These are phyloP conservation scores for Gila robusta DNA, from an alignment of 2,797 vertebrate species.

Conservation along the genomic window DNA sequence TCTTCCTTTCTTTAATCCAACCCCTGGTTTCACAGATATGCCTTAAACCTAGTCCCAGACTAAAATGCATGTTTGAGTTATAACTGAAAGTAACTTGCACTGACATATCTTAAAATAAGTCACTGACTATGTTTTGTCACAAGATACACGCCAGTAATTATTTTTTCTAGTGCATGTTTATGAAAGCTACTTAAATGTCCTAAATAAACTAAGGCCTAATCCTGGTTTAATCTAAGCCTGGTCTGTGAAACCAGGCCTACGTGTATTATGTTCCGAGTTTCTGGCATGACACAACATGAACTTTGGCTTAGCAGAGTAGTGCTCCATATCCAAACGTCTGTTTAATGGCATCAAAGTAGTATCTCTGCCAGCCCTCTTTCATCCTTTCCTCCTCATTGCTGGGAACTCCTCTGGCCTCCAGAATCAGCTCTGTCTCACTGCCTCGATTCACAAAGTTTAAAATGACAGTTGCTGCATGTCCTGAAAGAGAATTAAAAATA, in stretches of 20 bases:
- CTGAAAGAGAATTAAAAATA: constrained; percentile 69
- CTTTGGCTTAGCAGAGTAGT: constrained; percentile 77
- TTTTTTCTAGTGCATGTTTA: not conserved
- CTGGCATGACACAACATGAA: not conserved
- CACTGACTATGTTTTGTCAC: not conserved
- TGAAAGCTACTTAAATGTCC: not conserved
- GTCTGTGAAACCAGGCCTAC: no score
- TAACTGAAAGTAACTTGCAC: not conserved
- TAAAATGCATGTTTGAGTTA: not conserved
- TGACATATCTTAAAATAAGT: no score
- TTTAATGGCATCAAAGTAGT: constrained; percentile 94
- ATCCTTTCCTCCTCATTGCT: constrained; percentile 87
- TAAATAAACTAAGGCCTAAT: not conserved
- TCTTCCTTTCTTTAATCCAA: not conserved
- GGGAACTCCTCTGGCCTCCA: constrained; percentile 88
- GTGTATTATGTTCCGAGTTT: not conserved
- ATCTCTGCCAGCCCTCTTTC: constrained; percentile 90
- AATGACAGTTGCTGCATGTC: constrained; percentile 85
- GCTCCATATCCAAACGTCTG: constrained; percentile 92
- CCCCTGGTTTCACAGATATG: not conserved
- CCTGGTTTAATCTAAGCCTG: no score
- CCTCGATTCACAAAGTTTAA: constrained; percentile 83
- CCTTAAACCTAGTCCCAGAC: not conserved
- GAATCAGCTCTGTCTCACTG: constrained; percentile 83
- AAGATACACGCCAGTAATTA: not conserved